Conservation (phyloP, 2,888 invertebrate genomes). For the Tolmerus cingulatus region DNA sequence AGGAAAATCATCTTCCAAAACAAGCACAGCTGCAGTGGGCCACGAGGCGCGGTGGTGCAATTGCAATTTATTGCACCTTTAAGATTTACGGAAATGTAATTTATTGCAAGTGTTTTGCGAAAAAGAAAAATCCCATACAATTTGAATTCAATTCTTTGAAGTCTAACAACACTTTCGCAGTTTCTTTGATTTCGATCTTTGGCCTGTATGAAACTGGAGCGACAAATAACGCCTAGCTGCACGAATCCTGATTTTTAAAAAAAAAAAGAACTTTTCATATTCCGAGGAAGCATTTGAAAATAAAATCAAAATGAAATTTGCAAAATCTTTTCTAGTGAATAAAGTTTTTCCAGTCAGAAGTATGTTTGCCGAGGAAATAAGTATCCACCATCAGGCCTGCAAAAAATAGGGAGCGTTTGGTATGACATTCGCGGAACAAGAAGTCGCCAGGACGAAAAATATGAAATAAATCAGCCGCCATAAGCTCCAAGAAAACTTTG, state of each 20-base stretch:
- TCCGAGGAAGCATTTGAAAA: constrained; percentile 40
- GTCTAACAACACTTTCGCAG: neutral
- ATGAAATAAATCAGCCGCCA: constrained; percentile 47
- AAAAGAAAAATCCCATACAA: neutral
- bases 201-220: neutral
- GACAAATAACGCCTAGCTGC: neutral
- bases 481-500: constrained; percentile 45
- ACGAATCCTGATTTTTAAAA: neutral
- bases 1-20: constrained; percentile 14
- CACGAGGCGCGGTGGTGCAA: neutral
- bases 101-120: neutral
- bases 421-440: constrained; percentile 38
- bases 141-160: neutral
- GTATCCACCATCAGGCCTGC: neutral
- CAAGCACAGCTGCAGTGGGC: neutral
- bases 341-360: constrained; percentile 8
- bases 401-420: constrained; percentile 6
- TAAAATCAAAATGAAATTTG: constrained; percentile 45
- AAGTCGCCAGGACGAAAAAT: constrained; percentile 36
- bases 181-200: neutral
- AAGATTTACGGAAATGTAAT: neutral
- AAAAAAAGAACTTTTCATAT: constrained; percentile 45
- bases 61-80: neutral
- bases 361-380: neutral
- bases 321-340: constrained; percentile 33